phyloP scores from a whole-genome alignment of 2,797 vertebrate species.

The Sardinella longiceps region DNA sequence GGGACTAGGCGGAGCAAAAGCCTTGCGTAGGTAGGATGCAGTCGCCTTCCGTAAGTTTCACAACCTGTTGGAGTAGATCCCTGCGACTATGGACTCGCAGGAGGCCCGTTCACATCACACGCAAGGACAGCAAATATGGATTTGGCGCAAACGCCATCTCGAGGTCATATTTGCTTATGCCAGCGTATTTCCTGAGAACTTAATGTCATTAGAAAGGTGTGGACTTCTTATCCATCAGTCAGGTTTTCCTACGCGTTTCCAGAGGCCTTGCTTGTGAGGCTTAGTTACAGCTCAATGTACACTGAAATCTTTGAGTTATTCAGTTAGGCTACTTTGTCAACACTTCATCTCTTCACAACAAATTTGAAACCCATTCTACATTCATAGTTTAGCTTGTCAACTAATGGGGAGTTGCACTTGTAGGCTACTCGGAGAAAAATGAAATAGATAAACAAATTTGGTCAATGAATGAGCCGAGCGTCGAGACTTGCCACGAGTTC shows the following conservation, averaged over 20 bases:
- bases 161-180: background rate
- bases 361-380: background rate
- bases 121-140: background rate
- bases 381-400: background rate
- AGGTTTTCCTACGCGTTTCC: background rate
- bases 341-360: background rate
- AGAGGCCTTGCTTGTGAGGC: background rate
- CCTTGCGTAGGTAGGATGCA: background rate
- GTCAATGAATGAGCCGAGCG: background rate
- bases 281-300: background rate
- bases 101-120: background rate
- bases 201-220: conserved; percentile 8
- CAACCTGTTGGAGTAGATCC: conserved; percentile 3
- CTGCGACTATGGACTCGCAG: background rate
- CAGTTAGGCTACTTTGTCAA: background rate
- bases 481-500: too few relatives aligned
- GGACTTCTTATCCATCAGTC: background rate
- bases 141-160: background rate
- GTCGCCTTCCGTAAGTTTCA: background rate
- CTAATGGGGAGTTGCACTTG: background rate
- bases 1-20: background rate
- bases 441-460: background rate
- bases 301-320: background rate
- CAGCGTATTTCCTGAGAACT: background rate
- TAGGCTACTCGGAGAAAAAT: background rate